phyloP scores from a whole-genome alignment of 2,797 vertebrate species.

The Notamacropus eugenii region DNA sequence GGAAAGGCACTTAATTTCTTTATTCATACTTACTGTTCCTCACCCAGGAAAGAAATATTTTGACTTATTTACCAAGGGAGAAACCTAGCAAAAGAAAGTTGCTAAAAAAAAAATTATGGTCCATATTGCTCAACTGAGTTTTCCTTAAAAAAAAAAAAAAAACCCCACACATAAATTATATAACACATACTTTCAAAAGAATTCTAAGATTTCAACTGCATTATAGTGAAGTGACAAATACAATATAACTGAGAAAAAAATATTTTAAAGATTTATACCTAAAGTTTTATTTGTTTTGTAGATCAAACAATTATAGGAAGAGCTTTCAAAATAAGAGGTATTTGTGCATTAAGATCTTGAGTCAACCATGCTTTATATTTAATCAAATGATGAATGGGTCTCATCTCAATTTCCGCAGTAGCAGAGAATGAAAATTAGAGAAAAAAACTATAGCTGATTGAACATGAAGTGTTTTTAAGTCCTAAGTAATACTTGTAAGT shows the following conservation, averaged over 20 bases:
- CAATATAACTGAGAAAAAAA: background rate
- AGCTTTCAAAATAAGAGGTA: background rate
- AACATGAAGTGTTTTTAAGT: slow-evolving; percentile 54
- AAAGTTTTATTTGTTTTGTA: background rate
- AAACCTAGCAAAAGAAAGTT: background rate
- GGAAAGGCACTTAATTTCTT: background rate
- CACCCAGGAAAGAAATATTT: background rate
- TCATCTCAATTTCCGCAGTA: background rate
- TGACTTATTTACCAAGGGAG: background rate
- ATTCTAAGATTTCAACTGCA: background rate
- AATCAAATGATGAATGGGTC: background rate
- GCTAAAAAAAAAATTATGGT: background rate
- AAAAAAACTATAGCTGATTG: slow-evolving; percentile 51
- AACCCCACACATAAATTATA: background rate
- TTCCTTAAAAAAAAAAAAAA: background rate
- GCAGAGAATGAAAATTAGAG: slow-evolving; percentile 47
- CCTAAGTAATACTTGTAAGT: slow-evolving; percentile 53
- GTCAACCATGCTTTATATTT: background rate
- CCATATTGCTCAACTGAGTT: background rate
- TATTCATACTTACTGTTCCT: background rate
- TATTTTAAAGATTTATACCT: background rate
- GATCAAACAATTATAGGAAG: background rate
- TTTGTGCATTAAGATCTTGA: background rate
- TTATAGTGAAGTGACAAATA: background rate
- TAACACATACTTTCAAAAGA: background rate